Conservation (phyloP, 1,140 invertebrate species). For the Druon quercuslanigerum region DNA sequence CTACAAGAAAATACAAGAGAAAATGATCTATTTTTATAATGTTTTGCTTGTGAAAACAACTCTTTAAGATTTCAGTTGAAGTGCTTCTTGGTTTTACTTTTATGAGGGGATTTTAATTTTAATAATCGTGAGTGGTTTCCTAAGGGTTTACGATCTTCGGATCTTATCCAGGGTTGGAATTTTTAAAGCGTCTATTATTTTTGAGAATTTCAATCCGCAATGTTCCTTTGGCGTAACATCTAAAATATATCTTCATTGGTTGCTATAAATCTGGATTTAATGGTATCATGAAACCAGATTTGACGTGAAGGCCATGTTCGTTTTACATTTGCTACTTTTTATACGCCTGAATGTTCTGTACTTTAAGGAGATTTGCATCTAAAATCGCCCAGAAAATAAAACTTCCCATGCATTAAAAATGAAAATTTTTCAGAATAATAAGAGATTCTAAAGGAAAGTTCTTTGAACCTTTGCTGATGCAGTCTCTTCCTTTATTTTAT, state of each 20-base stretch:
- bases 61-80: not conserved
- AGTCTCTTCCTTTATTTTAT: no score
- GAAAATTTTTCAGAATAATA: no score
- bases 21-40: no score
- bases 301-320: conserved; percentile 23
- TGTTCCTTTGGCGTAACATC: conserved; percentile 46
- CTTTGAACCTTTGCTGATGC: no score
- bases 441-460: no score
- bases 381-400: conserved; percentile 28
- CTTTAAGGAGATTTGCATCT: not conserved
- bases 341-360: not conserved
- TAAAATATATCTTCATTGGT: conserved; percentile 44
- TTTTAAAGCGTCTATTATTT: conserved; percentile 40
- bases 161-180: not conserved
- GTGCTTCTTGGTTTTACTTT: no score
- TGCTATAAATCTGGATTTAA: conserved; percentile 41
- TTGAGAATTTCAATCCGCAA: conserved; percentile 35
- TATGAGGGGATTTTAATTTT: no score
- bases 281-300: conserved; percentile 15
- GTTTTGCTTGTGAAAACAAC: not conserved
- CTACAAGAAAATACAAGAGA: no score
- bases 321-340: conserved; percentile 17
- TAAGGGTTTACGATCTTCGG: no score
- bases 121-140: no score
- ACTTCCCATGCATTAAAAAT: no score